phyloP scores from a whole-genome alignment of 2,113 vertebrate species.

The Malurus cyaneus region DNA sequence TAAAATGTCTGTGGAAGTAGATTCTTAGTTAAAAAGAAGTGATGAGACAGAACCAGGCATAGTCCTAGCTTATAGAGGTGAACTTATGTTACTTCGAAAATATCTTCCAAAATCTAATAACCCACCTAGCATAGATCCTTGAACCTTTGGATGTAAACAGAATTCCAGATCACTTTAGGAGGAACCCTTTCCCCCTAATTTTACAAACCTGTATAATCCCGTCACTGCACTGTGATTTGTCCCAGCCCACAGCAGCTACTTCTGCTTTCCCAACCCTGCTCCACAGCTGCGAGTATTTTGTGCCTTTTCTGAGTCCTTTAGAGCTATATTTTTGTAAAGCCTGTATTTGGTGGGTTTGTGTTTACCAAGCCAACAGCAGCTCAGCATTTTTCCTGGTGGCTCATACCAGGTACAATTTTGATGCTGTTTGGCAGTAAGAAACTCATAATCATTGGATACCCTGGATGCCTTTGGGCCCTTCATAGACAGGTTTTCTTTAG shows the following conservation, averaged over 20 bases:
- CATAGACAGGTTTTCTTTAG: not conserved
- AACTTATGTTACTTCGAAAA: not conserved
- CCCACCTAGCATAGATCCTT: not conserved
- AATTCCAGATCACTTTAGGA: not conserved
- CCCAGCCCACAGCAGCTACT: not conserved
- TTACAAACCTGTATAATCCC: not conserved
- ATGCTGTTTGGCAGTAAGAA: not conserved
- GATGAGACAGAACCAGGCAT: not conserved
- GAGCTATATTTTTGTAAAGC: not conserved
- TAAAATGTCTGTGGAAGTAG: not conserved
- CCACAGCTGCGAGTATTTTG: not conserved
- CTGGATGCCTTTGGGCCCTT: not conserved
- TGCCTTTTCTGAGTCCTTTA: not conserved
- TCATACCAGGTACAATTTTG: not conserved
- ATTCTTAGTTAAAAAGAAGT: not conserved
- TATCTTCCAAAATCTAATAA: not conserved
- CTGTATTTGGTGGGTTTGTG: not conserved
- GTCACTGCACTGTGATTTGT: not conserved
- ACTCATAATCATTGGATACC: not conserved
- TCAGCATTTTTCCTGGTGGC: not conserved
- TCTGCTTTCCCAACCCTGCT: not conserved
- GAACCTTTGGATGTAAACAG: fast-evolving
- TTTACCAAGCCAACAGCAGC: not conserved
- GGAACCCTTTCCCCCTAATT: not conserved
- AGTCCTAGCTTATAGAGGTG: not conserved